Percentiles rank a stretch among this genome's conserved stretches.
phyloP scores from a whole-genome alignment of 2,113 vertebrate species.

The Paramormyrops kingsleyae region DNA sequence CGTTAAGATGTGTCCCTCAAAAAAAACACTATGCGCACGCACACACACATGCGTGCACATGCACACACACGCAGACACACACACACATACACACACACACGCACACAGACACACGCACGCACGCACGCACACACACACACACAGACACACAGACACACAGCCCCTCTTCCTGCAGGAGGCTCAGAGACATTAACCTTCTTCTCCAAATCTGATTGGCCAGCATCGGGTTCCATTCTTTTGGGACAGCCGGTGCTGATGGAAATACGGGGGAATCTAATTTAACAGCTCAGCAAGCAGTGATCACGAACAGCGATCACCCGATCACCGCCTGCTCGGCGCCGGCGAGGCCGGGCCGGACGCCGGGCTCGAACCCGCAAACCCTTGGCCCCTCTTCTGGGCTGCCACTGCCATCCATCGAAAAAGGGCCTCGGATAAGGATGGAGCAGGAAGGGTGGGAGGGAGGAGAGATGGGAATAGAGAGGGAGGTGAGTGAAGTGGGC shows the following conservation, averaged over 20 bases:
- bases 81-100: neutral
- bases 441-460: conserved; percentile 14
- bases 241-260: conserved; percentile 41
- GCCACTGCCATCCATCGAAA: neutral
- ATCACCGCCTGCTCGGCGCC: conserved; percentile 44
- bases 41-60: neutral
- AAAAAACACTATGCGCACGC: neutral
- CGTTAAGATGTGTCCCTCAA: conserved; percentile 20
- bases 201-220: conserved; percentile 10
- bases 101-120: no score
- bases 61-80: neutral
- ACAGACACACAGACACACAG: neutral
- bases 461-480: conserved; percentile 17
- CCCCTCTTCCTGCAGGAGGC: neutral
- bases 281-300: conserved; percentile 60
- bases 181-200: conserved; percentile 15
- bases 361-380: neutral
- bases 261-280: conserved; percentile 65
- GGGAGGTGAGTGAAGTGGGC: conserved; percentile 6
- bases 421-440: neutral
- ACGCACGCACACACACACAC: neutral
- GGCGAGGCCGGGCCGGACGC: conserved; percentile 33
- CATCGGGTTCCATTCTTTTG: neutral
- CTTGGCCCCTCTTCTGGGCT: neutral
- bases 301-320: conserved; percentile 61